Base-by-base conservation (phyloP, 1,140 invertebrate species). In the Rhynchophorus ferrugineus region DNA sequence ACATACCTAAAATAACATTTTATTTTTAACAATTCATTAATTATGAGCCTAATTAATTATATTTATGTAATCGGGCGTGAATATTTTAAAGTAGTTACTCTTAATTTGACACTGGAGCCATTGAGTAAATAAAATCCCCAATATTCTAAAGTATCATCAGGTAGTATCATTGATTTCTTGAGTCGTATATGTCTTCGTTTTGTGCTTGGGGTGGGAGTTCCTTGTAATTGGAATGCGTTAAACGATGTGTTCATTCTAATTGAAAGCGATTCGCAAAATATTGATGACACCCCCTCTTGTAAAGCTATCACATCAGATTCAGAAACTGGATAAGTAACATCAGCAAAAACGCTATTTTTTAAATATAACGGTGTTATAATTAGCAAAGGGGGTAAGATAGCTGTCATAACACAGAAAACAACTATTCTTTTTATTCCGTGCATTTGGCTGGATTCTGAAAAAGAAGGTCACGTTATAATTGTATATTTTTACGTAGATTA, bases 81-180 rank as follows among this genome's bases (percentile, higher is more conserved):
- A n/a, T n/a, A n/a, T n/a, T n/a, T n/a, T n/a, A n/a, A n/a, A n/a
- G n/a, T n/a, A n/a, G n/a, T 16, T 45, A 53, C 55, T 42, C 61
- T 61, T 9, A 65, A 46, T 21, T 55, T 60, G 9, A 65, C 61
- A 9, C 46, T 47, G 14, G 63, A 57, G 13, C 86, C 87, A 67
- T 80, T 78, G 17, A 87, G 75, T 11, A 92, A 68, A 71, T 85
- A 91, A 74, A 91, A 92, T 17, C 88, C 87, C 87, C 87, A 91
- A 70, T 91, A 91, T 68, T 91, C 87, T 24, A 91, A 72, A 17
- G 86, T 87, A 62, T 91, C 88, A 70, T 91, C 88, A 1, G 85
- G 85, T 56, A 91, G 69, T 7, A 71, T 79, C 82, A 91, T 87
- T 36, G 85, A 85, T 64, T 90, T 89, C 61, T 82, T 83, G 61